These are phyloP conservation scores for Diaprepes abbreviatus DNA, from an alignment of 2,888 invertebrate species.

Conservation along the genomic window DNA sequence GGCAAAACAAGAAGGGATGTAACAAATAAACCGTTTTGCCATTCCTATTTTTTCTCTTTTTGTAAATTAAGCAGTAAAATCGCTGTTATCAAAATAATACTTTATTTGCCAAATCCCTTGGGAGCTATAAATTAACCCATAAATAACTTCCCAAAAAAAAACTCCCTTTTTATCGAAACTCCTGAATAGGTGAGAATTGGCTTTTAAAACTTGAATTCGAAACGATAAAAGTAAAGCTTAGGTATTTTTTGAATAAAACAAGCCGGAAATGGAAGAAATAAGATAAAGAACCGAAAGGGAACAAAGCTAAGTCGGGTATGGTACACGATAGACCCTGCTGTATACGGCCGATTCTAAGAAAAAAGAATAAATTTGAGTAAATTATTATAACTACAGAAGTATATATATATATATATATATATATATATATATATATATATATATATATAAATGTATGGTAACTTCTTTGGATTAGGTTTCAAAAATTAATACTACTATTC, in stretches of 20 bases:
- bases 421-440: no score
- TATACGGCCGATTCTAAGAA: constrained; percentile 1
- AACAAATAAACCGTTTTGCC: no score
- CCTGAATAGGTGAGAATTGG: constrained; percentile 45
- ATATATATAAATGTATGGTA: no score
- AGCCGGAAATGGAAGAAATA: constrained; percentile 46
- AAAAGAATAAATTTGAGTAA: no score
- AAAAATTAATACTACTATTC: no score
- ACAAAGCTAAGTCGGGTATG: constrained; percentile 13
- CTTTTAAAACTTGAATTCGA: constrained; percentile 39
- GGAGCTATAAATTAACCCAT: constrained; percentile 30
- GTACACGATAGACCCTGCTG: constrained; percentile 9
- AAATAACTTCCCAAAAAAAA: constrained; percentile 34
- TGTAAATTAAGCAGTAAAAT: no score
- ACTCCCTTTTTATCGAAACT: constrained; percentile 30
- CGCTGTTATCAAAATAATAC: neutral
- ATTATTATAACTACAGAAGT: no score
- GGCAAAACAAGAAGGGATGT: no score
- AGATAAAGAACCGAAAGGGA: constrained; percentile 41
- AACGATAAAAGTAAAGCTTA: constrained; percentile 45
- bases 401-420: no score
- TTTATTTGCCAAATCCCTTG: constrained; percentile 9
- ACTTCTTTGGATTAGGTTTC: no score
- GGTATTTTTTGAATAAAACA: constrained; percentile 47
- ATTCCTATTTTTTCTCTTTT: no score